Evolutionary conservation across 2,888 invertebrate species (phyloP).

Genomic region (Glaucopsyche alexis): DNA sequence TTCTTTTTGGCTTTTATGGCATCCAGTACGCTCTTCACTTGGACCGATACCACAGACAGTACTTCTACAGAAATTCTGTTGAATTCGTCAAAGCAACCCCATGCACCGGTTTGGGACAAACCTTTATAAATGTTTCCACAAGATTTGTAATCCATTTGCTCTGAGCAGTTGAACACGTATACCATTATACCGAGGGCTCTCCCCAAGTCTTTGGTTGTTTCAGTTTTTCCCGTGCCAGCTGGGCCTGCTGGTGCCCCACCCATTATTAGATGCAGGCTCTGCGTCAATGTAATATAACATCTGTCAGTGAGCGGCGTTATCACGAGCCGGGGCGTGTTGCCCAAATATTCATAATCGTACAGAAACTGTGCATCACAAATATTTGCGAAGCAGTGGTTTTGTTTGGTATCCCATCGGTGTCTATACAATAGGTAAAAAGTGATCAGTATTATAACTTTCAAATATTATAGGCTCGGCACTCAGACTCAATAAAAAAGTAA

Average conservation of each 20-base stretch:
- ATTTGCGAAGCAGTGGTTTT: conserved; percentile 92
- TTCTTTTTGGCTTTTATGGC: conserved; percentile 91
- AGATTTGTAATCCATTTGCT: conserved; percentile 98
- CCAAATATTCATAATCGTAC: conserved; percentile 96
- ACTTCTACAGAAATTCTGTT: conserved; percentile 97
- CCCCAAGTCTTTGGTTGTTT: conserved; percentile 97
- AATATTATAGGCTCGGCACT: neutral
- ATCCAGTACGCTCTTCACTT: conserved; percentile 92
- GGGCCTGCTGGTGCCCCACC: conserved; percentile 98
- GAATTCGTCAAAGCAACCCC: conserved; percentile 99
- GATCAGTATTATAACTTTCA: neutral
- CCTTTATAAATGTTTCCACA: conserved; percentile 97
- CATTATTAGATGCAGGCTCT: conserved; percentile 95
- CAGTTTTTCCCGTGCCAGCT: conserved; percentile 97
- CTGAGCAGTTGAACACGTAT: conserved; percentile 98
- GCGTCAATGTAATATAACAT: conserved; percentile 96
- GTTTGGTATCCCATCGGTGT: conserved; percentile 89
- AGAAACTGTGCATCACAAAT: conserved; percentile 96
- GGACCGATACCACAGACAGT: conserved; percentile 96
- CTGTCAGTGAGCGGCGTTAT: conserved; percentile 97
- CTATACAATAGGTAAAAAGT: conserved; percentile 46
- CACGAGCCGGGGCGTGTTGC: conserved; percentile 95
- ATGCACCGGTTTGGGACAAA: conserved; percentile 92
- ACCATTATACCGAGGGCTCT: conserved; percentile 97
- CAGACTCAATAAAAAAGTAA: too few species aligned